Evolutionary conservation across 2,113 vertebrate genomes (phyloP), one percentile per base, ranked within the genome.

Genomic region (Cephalopterus ornatus): DNA sequence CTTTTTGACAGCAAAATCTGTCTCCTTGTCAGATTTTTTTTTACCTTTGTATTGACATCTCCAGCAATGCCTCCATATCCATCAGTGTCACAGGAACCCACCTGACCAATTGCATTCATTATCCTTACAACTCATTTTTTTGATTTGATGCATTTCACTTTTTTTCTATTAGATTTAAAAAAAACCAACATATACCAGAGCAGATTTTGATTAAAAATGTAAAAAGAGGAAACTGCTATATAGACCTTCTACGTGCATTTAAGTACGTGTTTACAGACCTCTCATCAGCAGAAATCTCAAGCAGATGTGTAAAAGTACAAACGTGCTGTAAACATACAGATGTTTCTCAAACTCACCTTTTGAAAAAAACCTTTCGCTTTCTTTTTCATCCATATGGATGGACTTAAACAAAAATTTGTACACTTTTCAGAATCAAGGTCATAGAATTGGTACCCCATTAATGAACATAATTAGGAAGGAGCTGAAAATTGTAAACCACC

Each of bases 1-100:
- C 9, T 63, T 63, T 83, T 55, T 93, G 95, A 92, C 79, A 97
- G 86, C 52, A 88, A 24, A 89, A 93, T 91, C 89, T 95, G 95
- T 62, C 41, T 97, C 32, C 62, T 92, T 95, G 77, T 88, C 86
- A 97, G 82, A 28, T 83, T 92, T 88, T 52, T 52, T 55, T 84
- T 94, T 94, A 58, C 77, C 53, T 92, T 76, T 88, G 12, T 44
- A 5, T 21, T 88, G 77, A 88, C 26, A 23, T 84, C 80, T 82
- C 53, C 53, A 79, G 86, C 62, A 79, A 65, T 7, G 14, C 41
- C 49, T 61, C 27, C 2, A 0, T 47, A 81, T 77, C 67, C 93
- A 53, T 91, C 92, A 92, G 50, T 65, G 94, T 82, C 88, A 89
- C 18, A 75, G 44, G 71, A 90, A 63, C n/a, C 9, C 9, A 4